Base-by-base conservation (phyloP, 1,140 invertebrate species). In the Bombus pyrosoma region DNA sequence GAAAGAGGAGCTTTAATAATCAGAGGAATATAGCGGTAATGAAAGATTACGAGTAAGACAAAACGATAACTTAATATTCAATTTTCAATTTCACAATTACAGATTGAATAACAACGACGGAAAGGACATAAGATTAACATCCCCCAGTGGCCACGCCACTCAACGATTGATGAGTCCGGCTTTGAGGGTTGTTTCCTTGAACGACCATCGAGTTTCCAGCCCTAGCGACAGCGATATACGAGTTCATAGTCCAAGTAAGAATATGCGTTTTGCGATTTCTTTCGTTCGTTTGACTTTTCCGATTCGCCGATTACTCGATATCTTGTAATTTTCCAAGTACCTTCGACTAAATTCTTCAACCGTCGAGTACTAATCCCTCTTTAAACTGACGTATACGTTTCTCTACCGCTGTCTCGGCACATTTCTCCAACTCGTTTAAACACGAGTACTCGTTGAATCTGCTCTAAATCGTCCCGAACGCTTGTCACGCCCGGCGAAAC, bases 161-260 rank as follows among this genome's bases (percentile, higher is more conserved):
- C 93, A 94, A 75, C 88, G 92, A 80, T 72, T 93, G 74, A 88
- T 91, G 86, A 94, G 91, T 77, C 93, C 93, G 2, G 89, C 92
- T 47, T 85, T 93, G 69, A 92, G 93, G 78, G 91, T 92, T 37
- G 85, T 94, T 73, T 91, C 93, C 57, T 90, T 92, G 66, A 91
- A 88, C 74, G 93, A 94, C 73, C 92, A 93, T 81, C 90, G 94
- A 39, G 89, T 94, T 34, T 94, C 94, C 68, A 94, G 94, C 76
- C 93, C 94, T 4, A 94, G 93, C 76, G 93, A 94, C 68, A 94
- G 91, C 80, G 94, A 94, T 32, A 90, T 92, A 80, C 92, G 92
- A 62, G 68, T 89, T 73, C 91, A 91, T 53, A 94, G 91, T 81
- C 91, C 93, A 71, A 92, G 94, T 94, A 85, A 92, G 93, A 91